Conservation (phyloP, 23 tunicate genomes). For the Halocynthia aurantium region DNA sequence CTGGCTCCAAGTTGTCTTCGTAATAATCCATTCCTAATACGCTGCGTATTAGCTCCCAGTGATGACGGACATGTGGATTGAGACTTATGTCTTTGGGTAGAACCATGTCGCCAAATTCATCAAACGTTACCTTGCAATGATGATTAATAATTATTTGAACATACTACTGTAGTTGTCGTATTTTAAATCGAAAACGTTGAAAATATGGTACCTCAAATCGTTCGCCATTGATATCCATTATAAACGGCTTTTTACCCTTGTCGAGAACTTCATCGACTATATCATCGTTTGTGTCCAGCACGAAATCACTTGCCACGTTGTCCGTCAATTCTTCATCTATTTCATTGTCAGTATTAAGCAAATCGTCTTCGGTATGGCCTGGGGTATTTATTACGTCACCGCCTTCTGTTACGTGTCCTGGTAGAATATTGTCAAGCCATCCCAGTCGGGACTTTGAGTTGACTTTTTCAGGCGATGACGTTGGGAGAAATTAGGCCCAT, state of each 20-base stretch:
- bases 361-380: slow-evolving; percentile 4
- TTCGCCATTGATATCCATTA: slow-evolving; percentile 24
- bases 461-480: not conserved
- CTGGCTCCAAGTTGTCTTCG: not conserved
- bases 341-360: slow-evolving; percentile 21
- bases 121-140: slow-evolving; percentile 2
- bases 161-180: not conserved
- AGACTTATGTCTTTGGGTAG: slow-evolving; percentile 17
- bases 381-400: slow-evolving; percentile 2
- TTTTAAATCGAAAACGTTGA: not conserved
- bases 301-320: not conserved
- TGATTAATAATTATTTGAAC: not conserved
- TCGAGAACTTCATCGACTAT: not conserved
- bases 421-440: not conserved
- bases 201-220: slow-evolving; percentile 8
- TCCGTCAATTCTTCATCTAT: not conserved
- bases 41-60: slow-evolving; percentile 12
- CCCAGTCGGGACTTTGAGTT: too few relatives aligned
- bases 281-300: slow-evolving; percentile 4
- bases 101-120: slow-evolving; percentile 9
- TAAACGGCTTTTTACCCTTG: slow-evolving; percentile 3
- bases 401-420: slow-evolving; percentile 28
- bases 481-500: not conserved
- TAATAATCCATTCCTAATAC: slow-evolving; percentile 18
- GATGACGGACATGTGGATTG: slow-evolving; percentile 21